Conservation (phyloP, 2,888 invertebrate species). For the Chalcosyrphus nemorum region DNA sequence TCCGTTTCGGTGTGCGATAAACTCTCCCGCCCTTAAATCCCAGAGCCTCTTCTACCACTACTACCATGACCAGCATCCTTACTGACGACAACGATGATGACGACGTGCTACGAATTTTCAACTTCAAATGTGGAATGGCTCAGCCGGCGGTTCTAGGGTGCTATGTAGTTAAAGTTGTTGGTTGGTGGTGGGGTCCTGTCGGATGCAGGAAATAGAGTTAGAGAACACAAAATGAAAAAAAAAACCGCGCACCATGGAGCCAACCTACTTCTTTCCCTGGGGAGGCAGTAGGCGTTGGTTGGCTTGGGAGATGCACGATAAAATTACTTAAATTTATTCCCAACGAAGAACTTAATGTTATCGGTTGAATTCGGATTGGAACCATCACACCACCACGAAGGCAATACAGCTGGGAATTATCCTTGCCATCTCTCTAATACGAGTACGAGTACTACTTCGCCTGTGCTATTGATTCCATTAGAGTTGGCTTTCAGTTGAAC, state of each 20-base stretch:
- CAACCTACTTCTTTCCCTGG: conserved; percentile 46
- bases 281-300: background rate
- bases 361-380: conserved; percentile 65
- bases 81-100: conserved; percentile 66
- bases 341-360: conserved; percentile 70
- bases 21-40: conserved; percentile 58
- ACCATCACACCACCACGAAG: conserved; percentile 35
- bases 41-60: conserved; percentile 30
- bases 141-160: background rate
- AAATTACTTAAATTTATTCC: conserved; percentile 73
- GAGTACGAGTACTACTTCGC: background rate
- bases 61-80: background rate
- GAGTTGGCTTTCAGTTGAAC: conserved; percentile 52
- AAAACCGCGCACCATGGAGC: conserved; percentile 15
- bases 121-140: conserved; percentile 20
- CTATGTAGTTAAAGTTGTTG: conserved; percentile 29
- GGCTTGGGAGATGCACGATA: conserved; percentile 58
- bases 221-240: conserved; percentile 6
- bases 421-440: conserved; percentile 24
- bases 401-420: conserved; percentile 59
- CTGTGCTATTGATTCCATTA: conserved; percentile 65
- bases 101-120: conserved; percentile 69
- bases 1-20: conserved; percentile 68
- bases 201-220: conserved; percentile 61
- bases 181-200: conserved; percentile 35